These are phyloP conservation scores for Drosophila pandora DNA, from an alignment of 1,140 invertebrate species.

Conservation along the genomic window DNA sequence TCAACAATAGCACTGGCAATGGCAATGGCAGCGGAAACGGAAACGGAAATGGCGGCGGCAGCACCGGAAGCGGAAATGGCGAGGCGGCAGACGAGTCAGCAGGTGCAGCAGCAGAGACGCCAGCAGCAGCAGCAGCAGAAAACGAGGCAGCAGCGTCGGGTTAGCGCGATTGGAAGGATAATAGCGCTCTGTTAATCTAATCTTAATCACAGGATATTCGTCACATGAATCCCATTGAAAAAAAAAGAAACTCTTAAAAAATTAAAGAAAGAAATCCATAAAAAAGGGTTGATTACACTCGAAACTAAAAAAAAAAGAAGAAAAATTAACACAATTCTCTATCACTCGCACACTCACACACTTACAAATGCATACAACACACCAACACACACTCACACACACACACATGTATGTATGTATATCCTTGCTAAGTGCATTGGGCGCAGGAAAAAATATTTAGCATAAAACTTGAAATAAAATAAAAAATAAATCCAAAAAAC, in stretches of 20 bases:
- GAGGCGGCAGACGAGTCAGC: conserved; percentile 29
- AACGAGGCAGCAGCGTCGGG: conserved; percentile 52
- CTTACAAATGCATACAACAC: not conserved
- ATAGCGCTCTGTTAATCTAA: conserved; percentile 59
- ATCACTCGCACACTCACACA: conserved; percentile 1
- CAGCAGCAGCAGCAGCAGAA: conserved; percentile 37
- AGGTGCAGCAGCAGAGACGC: conserved; percentile 14
- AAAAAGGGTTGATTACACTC: not conserved
- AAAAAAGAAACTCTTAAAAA: not conserved
- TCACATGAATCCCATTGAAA: not conserved
- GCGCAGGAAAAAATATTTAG: conserved; percentile 57
- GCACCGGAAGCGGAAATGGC: conserved; percentile 6
- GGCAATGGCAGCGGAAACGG: conserved; percentile 14
- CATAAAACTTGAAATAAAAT: conserved; percentile 40
- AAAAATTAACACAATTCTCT: not conserved
- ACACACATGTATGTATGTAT: conserved; percentile 46
- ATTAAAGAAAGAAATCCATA: not conserved
- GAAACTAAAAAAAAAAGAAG: not conserved
- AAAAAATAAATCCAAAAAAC: conserved; percentile 12
- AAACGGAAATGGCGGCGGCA: conserved; percentile 9
- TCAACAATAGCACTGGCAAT: conserved; percentile 54
- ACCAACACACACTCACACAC: conserved; percentile 4
- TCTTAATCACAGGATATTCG: conserved; percentile 63
- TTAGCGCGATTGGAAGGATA: conserved; percentile 36
- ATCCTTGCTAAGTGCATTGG: conserved; percentile 50